Evolutionary conservation across 2,888 invertebrate genomes (phyloP), one percentile per base, ranked within the genome.

Genomic region (Diogma glabrata): DNA sequence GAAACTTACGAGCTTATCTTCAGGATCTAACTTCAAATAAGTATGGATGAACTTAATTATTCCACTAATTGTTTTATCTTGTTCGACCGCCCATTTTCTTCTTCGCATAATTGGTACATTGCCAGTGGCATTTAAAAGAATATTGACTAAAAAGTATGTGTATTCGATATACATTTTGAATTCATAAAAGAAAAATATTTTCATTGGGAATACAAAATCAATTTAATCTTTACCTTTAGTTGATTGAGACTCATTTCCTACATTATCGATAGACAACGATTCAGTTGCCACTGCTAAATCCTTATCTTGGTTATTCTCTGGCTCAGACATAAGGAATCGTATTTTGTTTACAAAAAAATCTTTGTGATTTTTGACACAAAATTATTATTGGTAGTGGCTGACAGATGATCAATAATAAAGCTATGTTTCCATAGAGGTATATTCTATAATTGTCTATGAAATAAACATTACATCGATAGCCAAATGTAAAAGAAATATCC

Each of bases 91-190:
- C 94, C 95, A 97, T 64, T 90, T 93, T 63, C 90, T 90, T 63
- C 89, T 90, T 67, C 92, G 95, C 81, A 97, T 87, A 52, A 97
- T 96, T 0, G 97, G 97, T 3, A 95, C 95, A 76, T 95, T 92
- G 0, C 92, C 96, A 4, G 94, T 92, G 1, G 96, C 89, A 72
- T 94, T 95, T 46, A 97, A 69, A 17, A 94, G 70, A 54, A 97
- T 84, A 61, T 90, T 91, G 67, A 95, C 93, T 93, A 66, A 46
- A 77, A 76, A 49, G n/a, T n/a, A n/a, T n/a, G n/a, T n/a, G n/a
- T n/a, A n/a, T n/a, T n/a, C n/a, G n/a, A n/a, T n/a, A n/a, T n/a
- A n/a, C n/a, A n/a, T n/a, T n/a, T n/a, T n/a, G n/a, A n/a, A n/a
- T n/a, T n/a, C n/a, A n/a, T n/a, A n/a, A n/a, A n/a, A n/a, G n/a